These are phyloP conservation scores for Gerosis bhagava DNA, from an alignment of 2,888 invertebrate species.

Conservation along the genomic window DNA sequence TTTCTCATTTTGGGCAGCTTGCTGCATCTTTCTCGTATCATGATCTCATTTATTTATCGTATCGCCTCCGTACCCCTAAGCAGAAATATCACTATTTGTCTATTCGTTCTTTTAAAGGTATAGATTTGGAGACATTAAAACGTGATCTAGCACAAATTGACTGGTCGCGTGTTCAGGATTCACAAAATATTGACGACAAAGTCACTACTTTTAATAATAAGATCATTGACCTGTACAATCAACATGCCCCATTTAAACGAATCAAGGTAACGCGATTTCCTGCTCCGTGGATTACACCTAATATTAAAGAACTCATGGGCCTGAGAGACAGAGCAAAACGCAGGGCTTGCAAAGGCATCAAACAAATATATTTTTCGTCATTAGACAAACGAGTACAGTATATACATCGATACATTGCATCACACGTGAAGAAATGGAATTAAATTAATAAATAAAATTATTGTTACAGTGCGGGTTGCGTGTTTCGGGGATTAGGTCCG, in stretches of 20 bases:
- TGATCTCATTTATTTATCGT: no score
- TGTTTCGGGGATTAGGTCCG: conserved; percentile 60
- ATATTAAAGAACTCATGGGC: background rate
- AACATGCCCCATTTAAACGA: background rate
- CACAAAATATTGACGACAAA: background rate
- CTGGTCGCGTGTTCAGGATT: background rate
- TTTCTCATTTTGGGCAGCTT: background rate
- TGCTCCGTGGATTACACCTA: background rate
- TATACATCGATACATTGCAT: no score
- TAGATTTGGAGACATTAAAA: no score
- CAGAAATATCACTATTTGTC: background rate
- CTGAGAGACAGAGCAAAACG: background rate
- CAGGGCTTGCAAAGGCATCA: no score
- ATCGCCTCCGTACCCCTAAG: no score
- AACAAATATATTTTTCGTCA: no score
- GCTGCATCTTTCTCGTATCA: no score
- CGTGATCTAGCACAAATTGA: background rate
- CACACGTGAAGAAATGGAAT: conserved; percentile 34
- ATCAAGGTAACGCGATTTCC: background rate
- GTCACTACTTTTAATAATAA: background rate
- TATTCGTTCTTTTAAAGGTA: background rate
- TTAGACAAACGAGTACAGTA: no score
- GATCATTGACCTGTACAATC: background rate
- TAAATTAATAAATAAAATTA: conserved; percentile 53
- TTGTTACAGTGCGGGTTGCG: conserved; percentile 63